phyloP scores from a whole-genome alignment of 2,888 invertebrate species.

The Xanthorhoe spadicearia region DNA sequence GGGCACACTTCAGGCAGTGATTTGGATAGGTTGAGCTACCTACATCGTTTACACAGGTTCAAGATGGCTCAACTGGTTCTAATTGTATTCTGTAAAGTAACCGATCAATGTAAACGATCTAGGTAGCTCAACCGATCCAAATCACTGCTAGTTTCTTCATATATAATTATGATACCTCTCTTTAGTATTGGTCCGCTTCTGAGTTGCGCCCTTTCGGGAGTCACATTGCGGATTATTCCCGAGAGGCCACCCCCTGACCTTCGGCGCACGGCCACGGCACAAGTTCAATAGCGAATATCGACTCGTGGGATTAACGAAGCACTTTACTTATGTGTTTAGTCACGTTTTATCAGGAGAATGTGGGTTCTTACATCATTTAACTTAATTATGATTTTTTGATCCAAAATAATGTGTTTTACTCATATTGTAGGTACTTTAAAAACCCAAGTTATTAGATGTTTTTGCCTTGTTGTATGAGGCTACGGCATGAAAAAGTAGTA shows the following conservation, averaged over 20 bases:
- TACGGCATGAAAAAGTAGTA: no score
- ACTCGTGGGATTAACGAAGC: conserved; percentile 30
- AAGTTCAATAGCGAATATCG: conserved; percentile 57
- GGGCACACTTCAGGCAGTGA: no score
- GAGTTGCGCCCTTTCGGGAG: conserved; percentile 9
- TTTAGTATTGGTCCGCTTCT: not conserved
- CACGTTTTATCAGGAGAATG: conserved; percentile 20
- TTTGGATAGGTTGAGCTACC: no score
- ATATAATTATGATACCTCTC: not conserved
- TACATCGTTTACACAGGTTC: no score
- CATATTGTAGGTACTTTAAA: no score
- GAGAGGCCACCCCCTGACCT: conserved; percentile 52
- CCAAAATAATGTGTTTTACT: no score
- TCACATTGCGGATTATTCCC: conserved; percentile 51
- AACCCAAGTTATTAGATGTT: no score
- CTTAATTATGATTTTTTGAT: not conserved
- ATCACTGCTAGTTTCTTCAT: not conserved
- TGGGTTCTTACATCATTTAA: not conserved
- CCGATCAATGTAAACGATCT: no score
- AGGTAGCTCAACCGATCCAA: no score
- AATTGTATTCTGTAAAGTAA: no score
- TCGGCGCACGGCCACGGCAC: conserved; percentile 55
- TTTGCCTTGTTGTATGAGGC: no score
- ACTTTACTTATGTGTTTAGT: conserved; percentile 1
- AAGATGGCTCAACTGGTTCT: no score